Percentiles rank a stretch among this genome's conserved stretches.
Conservation (phyloP, 2,888 invertebrate species). For the Caenorhabditis imperialis region DNA sequence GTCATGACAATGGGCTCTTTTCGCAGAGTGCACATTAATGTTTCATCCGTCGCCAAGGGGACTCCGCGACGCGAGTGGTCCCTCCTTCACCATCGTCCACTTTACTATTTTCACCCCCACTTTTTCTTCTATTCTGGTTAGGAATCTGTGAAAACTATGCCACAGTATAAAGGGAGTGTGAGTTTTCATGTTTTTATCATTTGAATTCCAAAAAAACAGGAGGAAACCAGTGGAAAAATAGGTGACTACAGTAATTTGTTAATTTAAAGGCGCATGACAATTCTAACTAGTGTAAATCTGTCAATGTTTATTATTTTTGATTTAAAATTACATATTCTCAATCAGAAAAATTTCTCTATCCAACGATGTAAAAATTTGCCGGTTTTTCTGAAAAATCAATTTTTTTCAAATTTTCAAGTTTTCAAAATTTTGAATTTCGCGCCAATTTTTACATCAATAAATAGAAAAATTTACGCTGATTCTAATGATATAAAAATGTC, state of each 20-base stretch:
- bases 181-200: no score
- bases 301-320: no score
- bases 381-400: background rate
- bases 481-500: background rate
- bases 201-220: no score
- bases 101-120: conserved; percentile 16
- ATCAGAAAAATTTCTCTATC: no score
- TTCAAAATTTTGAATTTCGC: background rate
- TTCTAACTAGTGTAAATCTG: no score
- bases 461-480: background rate
- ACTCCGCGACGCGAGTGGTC: conserved; percentile 1
- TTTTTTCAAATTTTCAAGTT: background rate
- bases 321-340: no score
- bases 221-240: no score
- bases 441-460: background rate
- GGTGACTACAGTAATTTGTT: no score
- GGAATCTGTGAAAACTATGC: conserved; percentile 18
- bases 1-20: conserved; percentile 38
- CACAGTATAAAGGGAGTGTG: conserved; percentile 56
- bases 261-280: no score
- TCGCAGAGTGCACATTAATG: conserved; percentile 35
- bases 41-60: conserved; percentile 34
- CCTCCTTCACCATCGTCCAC: conserved; percentile 3
- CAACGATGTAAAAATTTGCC: background rate
- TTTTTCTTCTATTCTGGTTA: background rate